Base-by-base conservation (phyloP, 2,113 vertebrate species). In the Tauraco erythrolophus region DNA sequence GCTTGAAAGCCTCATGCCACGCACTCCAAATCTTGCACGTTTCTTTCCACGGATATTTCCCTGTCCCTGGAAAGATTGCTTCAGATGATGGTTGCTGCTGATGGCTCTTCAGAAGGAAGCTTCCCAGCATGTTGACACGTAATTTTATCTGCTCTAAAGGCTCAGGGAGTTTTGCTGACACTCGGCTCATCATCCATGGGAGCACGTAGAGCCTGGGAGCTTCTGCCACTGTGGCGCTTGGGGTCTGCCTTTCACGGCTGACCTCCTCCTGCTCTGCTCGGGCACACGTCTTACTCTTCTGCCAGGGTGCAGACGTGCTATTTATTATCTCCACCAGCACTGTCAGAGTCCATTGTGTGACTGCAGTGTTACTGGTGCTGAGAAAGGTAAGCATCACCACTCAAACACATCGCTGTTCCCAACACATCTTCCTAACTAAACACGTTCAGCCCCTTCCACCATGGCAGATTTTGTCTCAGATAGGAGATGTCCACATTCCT, bases 161-260 rank as follows among this genome's bases (percentile, higher is more conserved):
- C 43, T 82, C 3, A 0, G 3, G 56, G 53, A 37, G 22, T 54
- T 62, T 31, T 45, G 43, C 28, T 16, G 61, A 3, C 5, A 1
- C 13, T 27, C 15, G 7, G 22, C 24, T 46, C 25, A 0, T 30
- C 21, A 30, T 17, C 57, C 54, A 6, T 0, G 5, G 69, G 39
- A 28, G 28, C 30, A 9, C 1, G 0, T 2, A 50, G 77, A n/a
- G 23, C 33, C n/a, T 7, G 24, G n/a, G 64, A 84, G 37, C 37
- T 16, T 2, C 70, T 37, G 19, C 0, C 5, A 13, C 9, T 0
- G 0, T 1, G 11, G 23, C 0, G 2, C 58, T 25, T 27, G 74
- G 56, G 50, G 37, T 75, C n/a, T 53, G 33, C 62, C 25, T 54
- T 48, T 43, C 41, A 48, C 41, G 64, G 60, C 56, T 31, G 31